phyloP scores from a whole-genome alignment of 2,797 vertebrate genomes.

The Microctenopoma steveboyesi region DNA sequence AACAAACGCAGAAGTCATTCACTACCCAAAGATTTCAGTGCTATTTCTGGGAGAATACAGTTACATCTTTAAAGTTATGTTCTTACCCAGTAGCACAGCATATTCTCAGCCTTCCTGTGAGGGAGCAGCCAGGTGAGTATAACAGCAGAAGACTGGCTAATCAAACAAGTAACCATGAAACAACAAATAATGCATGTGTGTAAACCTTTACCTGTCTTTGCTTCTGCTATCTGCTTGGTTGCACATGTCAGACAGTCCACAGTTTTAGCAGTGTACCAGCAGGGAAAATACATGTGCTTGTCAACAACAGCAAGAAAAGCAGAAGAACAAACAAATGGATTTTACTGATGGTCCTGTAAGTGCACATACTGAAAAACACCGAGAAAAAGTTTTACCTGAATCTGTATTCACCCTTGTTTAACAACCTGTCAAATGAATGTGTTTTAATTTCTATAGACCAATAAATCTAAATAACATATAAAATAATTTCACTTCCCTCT shows the following conservation, averaged over 20 bases:
- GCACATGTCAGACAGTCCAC: constrained; percentile 7
- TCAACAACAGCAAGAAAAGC: background rate
- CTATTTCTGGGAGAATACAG: too few species aligned
- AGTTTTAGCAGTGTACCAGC: constrained; percentile 1
- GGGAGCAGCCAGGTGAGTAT: constrained; percentile 12
- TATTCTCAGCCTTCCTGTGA: background rate
- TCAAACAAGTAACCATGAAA: constrained; percentile 23
- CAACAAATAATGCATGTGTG: constrained; percentile 35
- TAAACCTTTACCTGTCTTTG: constrained; percentile 30
- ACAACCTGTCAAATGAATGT: background rate
- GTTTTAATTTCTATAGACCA: background rate
- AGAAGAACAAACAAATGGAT: background rate
- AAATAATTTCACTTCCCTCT: background rate
- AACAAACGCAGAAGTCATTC: too few species aligned
- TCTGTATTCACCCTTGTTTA: background rate
- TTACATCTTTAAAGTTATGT: background rate
- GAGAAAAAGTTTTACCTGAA: background rate
- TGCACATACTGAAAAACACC: background rate
- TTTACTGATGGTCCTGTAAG: background rate
- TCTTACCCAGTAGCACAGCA: background rate
- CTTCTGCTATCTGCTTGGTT: constrained; percentile 13
- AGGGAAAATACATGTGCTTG: background rate
- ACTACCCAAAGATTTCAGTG: too few species aligned
- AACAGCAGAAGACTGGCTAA: constrained; percentile 25
- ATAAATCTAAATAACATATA: background rate